Evolutionary conservation across 2,113 vertebrate genomes (phyloP).

Genomic region (Oreochromis niloticus): DNA sequence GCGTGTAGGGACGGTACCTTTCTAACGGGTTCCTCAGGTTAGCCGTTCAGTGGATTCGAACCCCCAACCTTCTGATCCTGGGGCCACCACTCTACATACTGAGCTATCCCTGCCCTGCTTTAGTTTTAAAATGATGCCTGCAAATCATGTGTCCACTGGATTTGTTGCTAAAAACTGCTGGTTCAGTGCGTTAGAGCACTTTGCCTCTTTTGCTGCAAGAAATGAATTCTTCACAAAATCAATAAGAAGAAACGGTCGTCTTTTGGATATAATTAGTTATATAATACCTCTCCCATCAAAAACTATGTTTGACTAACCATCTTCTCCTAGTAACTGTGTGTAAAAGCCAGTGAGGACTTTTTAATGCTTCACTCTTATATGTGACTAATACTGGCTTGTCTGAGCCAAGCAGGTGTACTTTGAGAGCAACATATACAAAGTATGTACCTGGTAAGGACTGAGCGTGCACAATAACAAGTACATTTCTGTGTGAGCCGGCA

Average conservation of each 20-base stretch:
- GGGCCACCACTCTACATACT: no score
- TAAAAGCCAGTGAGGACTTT: neutral
- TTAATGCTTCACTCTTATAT: neutral
- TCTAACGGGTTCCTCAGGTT: no score
- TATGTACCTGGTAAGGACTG: neutral
- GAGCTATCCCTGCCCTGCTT: no score
- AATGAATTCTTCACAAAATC: neutral
- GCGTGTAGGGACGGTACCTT: no score
- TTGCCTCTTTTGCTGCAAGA: neutral
- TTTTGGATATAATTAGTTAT: neutral
- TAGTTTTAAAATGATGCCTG: neutral
- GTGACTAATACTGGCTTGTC: neutral
- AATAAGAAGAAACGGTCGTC: neutral
- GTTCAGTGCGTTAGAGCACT: neutral
- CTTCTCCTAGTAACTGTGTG: neutral
- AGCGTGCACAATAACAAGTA: neutral
- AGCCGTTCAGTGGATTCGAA: no score
- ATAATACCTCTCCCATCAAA: neutral
- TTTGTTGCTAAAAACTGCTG: neutral
- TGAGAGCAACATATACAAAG: neutral
- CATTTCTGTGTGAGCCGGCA: neutral
- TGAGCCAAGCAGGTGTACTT: neutral
- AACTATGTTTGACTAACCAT: neutral
- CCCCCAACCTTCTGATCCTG: no score
- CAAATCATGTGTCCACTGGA: neutral